Percentiles rank a stretch among this genome's conserved stretches.
Conservation (phyloP, 1,140 invertebrate genomes). For the Ceratina japonica region DNA sequence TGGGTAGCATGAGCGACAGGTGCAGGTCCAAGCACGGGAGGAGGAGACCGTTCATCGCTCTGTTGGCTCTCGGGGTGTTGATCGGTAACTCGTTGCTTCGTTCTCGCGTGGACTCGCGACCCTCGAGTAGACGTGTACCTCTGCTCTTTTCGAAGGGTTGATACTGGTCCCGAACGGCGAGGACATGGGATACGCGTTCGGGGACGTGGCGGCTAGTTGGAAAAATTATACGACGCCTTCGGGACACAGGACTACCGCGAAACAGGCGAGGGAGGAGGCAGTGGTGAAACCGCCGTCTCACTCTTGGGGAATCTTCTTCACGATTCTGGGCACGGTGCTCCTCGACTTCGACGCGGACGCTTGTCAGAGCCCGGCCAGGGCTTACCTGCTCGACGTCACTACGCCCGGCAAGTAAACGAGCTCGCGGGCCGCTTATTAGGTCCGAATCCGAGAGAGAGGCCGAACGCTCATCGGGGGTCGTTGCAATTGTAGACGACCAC, state of each 20-base stretch:
- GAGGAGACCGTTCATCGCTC: constrained; percentile 93
- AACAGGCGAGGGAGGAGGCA: constrained; percentile 47
- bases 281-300: constrained; percentile 79
- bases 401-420: constrained; percentile 84
- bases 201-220: constrained; percentile 82
- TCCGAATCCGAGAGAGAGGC: neutral
- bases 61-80: constrained; percentile 93
- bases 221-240: constrained; percentile 72
- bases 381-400: constrained; percentile 95
- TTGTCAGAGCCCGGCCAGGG: constrained; percentile 95
- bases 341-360: constrained; percentile 98
- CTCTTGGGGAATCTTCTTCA: constrained; percentile 94
- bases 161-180: constrained; percentile 95
- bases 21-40: constrained; percentile 90
- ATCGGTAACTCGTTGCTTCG: constrained; percentile 87
- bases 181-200: constrained; percentile 88
- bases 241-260: constrained; percentile 75
- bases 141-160: constrained; percentile 80
- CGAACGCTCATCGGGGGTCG: neutral
- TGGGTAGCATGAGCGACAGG: constrained; percentile 95
- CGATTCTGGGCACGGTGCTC: constrained; percentile 94
- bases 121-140: neutral
- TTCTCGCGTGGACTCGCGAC: too few relatives aligned
- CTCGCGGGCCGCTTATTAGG: too few relatives aligned
- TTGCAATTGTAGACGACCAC: constrained; percentile 88